Evolutionary conservation across 2,888 invertebrate species (phyloP).

Genomic region (Coelinius sp.): DNA sequence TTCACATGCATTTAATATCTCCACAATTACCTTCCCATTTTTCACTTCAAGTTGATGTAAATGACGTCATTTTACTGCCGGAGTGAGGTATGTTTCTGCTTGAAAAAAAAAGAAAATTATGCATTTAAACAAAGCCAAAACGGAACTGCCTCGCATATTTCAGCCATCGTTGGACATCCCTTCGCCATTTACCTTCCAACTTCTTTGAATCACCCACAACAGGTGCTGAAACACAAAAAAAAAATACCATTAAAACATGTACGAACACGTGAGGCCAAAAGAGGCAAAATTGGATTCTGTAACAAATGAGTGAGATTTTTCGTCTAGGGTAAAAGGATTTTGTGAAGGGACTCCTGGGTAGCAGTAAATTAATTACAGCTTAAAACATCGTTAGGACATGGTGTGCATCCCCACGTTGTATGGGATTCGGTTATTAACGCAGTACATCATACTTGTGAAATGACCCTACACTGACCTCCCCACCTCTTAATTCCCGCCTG

Average conservation of each 20-base stretch:
- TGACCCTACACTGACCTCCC: constrained; percentile 32
- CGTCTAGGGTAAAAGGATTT: constrained; percentile 35
- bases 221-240: neutral
- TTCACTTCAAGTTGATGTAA: neutral
- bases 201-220: constrained; percentile 13
- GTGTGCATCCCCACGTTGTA: constrained; percentile 50
- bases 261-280: constrained; percentile 5
- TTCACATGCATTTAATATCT: constrained; percentile 7
- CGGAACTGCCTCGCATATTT: constrained; percentile 14
- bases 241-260: constrained; percentile 6
- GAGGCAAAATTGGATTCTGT: constrained; percentile 12
- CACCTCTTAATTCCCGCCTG: constrained; percentile 3
- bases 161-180: constrained; percentile 6
- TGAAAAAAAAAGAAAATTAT: neutral
- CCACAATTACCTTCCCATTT: neutral
- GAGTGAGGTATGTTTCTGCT: neutral
- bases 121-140: neutral
- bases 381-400: constrained; percentile 66
- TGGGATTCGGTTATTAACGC: constrained; percentile 66
- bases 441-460: constrained; percentile 63
- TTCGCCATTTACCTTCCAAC: neutral
- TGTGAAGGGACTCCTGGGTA: constrained; percentile 55
- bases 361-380: constrained; percentile 69
- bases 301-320: constrained; percentile 13
- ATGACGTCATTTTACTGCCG: neutral